phyloP scores from a whole-genome alignment of 2,113 vertebrate genomes.

The Loxodonta africana region DNA sequence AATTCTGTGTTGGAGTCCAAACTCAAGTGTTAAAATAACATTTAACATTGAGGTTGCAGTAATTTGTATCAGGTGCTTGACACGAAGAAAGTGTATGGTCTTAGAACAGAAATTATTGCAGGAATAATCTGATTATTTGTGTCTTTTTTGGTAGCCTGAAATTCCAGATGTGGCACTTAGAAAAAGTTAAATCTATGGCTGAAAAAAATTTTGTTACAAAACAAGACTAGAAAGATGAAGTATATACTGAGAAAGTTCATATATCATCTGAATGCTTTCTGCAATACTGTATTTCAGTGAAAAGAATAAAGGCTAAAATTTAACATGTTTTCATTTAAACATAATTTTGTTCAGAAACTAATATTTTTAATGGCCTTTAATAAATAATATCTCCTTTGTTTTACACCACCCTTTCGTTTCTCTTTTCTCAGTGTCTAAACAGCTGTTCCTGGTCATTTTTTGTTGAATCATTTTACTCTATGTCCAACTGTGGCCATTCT shows the following conservation, averaged over 20 bases:
- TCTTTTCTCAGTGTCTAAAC: neutral
- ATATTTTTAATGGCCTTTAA: neutral
- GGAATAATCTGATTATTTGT: slow-evolving; percentile 79
- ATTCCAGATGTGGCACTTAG: slow-evolving; percentile 17
- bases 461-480: neutral
- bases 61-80: slow-evolving; percentile 82
- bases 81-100: slow-evolving; percentile 65
- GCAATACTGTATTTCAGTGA: neutral
- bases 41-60: slow-evolving; percentile 82
- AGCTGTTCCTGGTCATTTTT: neutral
- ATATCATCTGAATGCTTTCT: neutral
- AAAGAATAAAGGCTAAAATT: neutral
- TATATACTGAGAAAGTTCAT: neutral
- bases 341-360: neutral
- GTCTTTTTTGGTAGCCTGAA: neutral
- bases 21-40: slow-evolving; percentile 86
- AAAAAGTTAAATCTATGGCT: neutral
- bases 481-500: neutral
- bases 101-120: slow-evolving; percentile 75
- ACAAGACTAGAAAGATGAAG: neutral
- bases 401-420: neutral
- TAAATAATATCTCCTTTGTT: neutral
- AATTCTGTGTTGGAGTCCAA: slow-evolving; percentile 89
- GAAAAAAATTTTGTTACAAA: neutral
- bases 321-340: neutral